A percentile compares a stretch with the other conserved stretches of the same genome.
These are phyloP conservation scores for Platypus cylindrus DNA, from an alignment of 2,888 invertebrate genomes.

Conservation along the genomic window DNA sequence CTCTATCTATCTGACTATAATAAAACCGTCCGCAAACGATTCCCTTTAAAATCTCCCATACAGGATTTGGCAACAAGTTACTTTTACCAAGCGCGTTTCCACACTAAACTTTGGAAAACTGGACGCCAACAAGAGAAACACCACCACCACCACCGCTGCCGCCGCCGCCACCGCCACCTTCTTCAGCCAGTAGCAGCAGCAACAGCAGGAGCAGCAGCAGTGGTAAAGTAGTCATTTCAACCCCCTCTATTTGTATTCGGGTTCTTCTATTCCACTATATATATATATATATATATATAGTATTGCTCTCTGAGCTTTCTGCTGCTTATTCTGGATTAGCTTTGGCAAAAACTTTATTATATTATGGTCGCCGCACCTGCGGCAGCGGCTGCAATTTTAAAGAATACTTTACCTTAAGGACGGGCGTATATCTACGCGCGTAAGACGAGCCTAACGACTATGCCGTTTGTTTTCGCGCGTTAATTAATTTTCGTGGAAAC, in stretches of 20 bases:
- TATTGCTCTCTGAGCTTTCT: slow-evolving; percentile 26
- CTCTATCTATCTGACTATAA: slow-evolving; percentile 6
- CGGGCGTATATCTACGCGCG: too few relatives aligned
- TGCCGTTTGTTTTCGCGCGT: slow-evolving; percentile 10
- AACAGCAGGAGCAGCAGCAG: too few relatives aligned
- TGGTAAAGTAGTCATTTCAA: too few relatives aligned
- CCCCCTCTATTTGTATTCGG: slow-evolving; percentile 19
- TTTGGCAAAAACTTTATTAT: slow-evolving; percentile 15
- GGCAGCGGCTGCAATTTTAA: neutral
- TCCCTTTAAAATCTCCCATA: too few relatives aligned
- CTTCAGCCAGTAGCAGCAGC: slow-evolving; percentile 11
- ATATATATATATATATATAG: too few relatives aligned
- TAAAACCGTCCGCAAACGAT: slow-evolving; percentile 2
- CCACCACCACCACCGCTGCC: neutral
- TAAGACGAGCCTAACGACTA: too few relatives aligned
- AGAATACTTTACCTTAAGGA: too few relatives aligned
- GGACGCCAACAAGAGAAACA: slow-evolving; percentile 1
- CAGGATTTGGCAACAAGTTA: slow-evolving; percentile 16
- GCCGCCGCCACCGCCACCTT: neutral
- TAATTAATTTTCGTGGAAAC: slow-evolving; percentile 13
- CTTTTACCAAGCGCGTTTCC: slow-evolving; percentile 11
- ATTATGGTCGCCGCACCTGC: slow-evolving; percentile 15
- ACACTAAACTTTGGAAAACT: slow-evolving; percentile 7
- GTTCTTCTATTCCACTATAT: slow-evolving; percentile 23
- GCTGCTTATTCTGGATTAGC: slow-evolving; percentile 18